These are phyloP conservation scores for Parambassis ranga DNA, from an alignment of 2,797 vertebrate species.

Conservation along the genomic window DNA sequence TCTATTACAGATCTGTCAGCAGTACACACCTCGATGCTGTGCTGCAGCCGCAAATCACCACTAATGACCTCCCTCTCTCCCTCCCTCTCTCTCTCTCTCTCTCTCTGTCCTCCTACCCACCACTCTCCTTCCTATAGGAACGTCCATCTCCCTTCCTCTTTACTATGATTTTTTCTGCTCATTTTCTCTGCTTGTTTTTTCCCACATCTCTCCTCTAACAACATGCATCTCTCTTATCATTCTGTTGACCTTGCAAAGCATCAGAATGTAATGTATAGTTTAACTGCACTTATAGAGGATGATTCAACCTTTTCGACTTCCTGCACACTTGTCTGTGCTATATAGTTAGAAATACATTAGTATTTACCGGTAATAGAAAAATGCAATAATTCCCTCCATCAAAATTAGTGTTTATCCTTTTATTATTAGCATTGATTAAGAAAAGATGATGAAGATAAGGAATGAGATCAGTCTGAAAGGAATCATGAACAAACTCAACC, in stretches of 20 bases:
- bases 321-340: not conserved
- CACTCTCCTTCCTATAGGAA: slow-evolving; percentile 14
- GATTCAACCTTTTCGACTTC: slow-evolving; percentile 1
- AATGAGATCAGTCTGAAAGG: no score
- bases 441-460: no score
- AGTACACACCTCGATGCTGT: slow-evolving; percentile 42
- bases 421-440: no score
- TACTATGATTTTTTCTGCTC: slow-evolving; percentile 28
- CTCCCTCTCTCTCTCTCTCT: not conserved
- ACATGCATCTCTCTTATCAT: not conserved
- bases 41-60: slow-evolving; percentile 56
- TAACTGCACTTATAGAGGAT: not conserved
- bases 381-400: not conserved
- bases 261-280: not conserved
- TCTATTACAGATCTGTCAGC: slow-evolving; percentile 65
- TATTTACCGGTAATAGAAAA: not conserved
- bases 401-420: not conserved
- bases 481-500: no score
- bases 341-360: not conserved
- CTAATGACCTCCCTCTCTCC: slow-evolving; percentile 51
- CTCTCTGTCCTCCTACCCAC: not conserved
- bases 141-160: slow-evolving; percentile 14
- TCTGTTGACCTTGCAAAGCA: not conserved
- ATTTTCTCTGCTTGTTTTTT: slow-evolving; percentile 34
- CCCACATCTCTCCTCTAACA: slow-evolving; percentile 25